Evolutionary conservation across 2,888 invertebrate genomes (phyloP), one percentile per base, ranked within the genome.

Genomic region (Parnassius mnemosyne): DNA sequence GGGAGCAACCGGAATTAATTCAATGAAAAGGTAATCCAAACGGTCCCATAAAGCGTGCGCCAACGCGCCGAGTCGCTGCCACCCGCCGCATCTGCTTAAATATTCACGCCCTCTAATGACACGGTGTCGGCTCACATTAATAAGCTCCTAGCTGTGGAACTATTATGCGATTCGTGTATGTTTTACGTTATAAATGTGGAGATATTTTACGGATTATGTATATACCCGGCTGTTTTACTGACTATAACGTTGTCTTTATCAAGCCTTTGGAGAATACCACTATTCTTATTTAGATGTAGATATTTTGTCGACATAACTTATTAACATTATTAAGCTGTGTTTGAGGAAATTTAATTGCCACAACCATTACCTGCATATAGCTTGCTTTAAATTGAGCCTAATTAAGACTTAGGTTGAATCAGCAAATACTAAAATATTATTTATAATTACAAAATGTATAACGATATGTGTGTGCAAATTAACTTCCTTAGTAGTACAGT

Each of bases 71-170:
- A 79, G 81, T 78, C 81, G 77, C 72, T 75, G 77, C 80, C 76
- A 77, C 80, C 80, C 82, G 81, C 81, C 84, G 75, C 78, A 77
- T 82, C 81, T 78, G 78, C 80, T 89, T 83, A 88, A 88, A 87
- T 87, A 89, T 89, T 89, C 85, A 88, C 81, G 81, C 83, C 85
- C 84, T 83, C 84, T 88, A 88, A 88, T 88, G 87, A 87, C 86
- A 85, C 83, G 82, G 77, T 77, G 80, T 75, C 76, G 80, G 77
- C 73, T 79, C 78, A 76, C 78, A 82, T 74, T 77, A 79, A 84
- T 83, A 83, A 78, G 76, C 80, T 80, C 77, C 80, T 78, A 81
- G 71, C 74, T 73, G 72, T 69, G 72, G 71, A 72, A 70, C 71
- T 70, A 68, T 66, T 62, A 66, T 66, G 63, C 62, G 61, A 67